Conservation (phyloP, 2,113 vertebrate genomes). For the Hydrolagus affinis region DNA sequence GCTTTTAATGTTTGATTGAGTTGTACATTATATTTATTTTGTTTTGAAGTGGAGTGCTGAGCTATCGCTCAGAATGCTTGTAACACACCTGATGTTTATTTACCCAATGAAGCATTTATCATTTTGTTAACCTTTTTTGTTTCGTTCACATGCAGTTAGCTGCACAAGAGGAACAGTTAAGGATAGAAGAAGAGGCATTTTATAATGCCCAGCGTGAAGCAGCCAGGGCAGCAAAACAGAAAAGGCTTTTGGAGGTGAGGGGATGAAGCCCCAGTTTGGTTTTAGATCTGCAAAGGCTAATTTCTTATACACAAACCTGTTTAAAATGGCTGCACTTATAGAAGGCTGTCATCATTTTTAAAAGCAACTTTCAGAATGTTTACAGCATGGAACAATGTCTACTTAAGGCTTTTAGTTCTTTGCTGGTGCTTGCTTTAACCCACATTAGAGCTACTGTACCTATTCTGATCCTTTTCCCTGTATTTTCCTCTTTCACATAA, state of each 20-base stretch:
- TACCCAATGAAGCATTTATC: conserved; percentile 66
- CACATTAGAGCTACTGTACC: not conserved
- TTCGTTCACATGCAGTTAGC: conserved; percentile 92
- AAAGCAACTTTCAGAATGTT: too few relatives aligned
- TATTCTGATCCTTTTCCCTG: not conserved
- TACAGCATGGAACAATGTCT: not conserved
- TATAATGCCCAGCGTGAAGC: conserved; percentile 87
- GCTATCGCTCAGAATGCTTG: conserved; percentile 3
- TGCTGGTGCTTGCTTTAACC: too few relatives aligned
- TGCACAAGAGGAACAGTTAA: conserved; percentile 97
- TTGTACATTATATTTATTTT: conserved; percentile 40
- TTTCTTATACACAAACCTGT: not conserved
- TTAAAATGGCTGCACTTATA: not conserved
- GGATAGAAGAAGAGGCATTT: conserved; percentile 97
- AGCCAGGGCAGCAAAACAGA: conserved; percentile 88
- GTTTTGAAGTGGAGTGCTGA: not conserved
- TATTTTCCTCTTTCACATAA: too few relatives aligned
- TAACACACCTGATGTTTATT: not conserved
- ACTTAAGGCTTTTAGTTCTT: not conserved
- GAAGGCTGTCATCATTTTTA: not conserved
- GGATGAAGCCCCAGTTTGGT: conserved; percentile 51
- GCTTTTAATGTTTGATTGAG: conserved; percentile 41
- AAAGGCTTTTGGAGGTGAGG: conserved; percentile 94
- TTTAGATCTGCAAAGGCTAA: not conserved
- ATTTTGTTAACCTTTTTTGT: conserved; percentile 74